Base-by-base conservation (phyloP, 1,140 invertebrate genomes). In the Camponotus pennsylvanicus region DNA sequence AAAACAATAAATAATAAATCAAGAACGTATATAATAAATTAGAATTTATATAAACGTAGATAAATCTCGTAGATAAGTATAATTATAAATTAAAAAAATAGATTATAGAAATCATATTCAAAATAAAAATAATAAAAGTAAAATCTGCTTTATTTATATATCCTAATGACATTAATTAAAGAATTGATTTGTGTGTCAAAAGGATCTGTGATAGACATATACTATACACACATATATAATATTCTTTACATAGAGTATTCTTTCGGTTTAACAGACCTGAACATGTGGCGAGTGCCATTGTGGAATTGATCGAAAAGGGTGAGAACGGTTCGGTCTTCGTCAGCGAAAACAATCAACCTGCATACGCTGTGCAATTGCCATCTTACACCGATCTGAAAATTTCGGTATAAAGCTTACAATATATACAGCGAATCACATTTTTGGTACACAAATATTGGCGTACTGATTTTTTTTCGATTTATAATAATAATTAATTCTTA, bases 251-350 rank as follows among this genome's bases (percentile, higher is more conserved):
- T 27, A 32, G 40, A 2, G 2, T 40, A 5, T 59, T 69, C 5
- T 15, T 69, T 80, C 9, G 15, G 1, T 21, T 79, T 61, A 57
- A 79, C 82, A 96, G 95, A n/a, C 89, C 94, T 2, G 92, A 92
- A 8, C 75, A 93, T 42, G 94, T 95, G 0, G 95, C 95, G 2
- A 88, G 90, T 34, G 95, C 94, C 5, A 92, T 95, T 89, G 92
- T 95, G 0, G 92, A 93, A n/a, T 77, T 96, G 18, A 95, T 96
- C 63, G 91, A 92, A 32, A 91, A 94, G 40, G 95, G 94, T 13
- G 86, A 90, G 37, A 95, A 94, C 76, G 95, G 95, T 0, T 93
- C 93, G 18, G 91, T 95, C 4, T 95, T 95, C 92, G 94, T 96
- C 21, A 92, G 89, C 34, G 95, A 96, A 90, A 94, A 94, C 49